Conservation (phyloP, 1,140 invertebrate species). For the Battus philenor region DNA sequence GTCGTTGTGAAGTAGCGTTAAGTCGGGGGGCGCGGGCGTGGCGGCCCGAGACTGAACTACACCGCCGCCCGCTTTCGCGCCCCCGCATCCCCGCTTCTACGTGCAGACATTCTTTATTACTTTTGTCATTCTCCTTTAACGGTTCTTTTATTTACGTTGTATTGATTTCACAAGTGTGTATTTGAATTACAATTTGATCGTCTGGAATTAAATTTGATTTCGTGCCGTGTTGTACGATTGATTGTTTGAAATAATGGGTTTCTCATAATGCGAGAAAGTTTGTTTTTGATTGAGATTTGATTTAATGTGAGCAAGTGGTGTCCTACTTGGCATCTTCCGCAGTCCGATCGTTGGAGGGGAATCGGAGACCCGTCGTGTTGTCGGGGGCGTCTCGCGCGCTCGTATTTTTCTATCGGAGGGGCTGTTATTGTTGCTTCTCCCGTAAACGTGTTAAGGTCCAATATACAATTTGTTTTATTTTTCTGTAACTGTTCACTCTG, state of each 20-base stretch:
- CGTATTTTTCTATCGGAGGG: conserved; percentile 28
- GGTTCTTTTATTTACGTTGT: conserved; percentile 58
- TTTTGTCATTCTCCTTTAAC: conserved; percentile 60
- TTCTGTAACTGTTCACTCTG: conserved; percentile 34
- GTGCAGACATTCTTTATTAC: conserved; percentile 50
- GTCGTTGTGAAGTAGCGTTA: conserved; percentile 65
- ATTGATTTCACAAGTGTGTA: conserved; percentile 62
- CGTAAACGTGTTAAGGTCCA: conserved; percentile 44
- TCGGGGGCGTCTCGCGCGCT: conserved; percentile 16
- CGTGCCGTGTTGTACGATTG: conserved; percentile 8
- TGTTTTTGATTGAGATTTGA: conserved; percentile 9
- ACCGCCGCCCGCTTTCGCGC: conserved; percentile 52
- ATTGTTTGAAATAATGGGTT: neutral
- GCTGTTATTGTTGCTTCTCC: conserved; percentile 53
- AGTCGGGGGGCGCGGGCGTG: conserved; percentile 49
- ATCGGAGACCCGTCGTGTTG: neutral
- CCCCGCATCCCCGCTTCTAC: conserved; percentile 34
- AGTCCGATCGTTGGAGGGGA: conserved; percentile 1
- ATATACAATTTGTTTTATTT: conserved; percentile 44
- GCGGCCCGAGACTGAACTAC: conserved; percentile 69
- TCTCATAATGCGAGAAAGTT: conserved; percentile 17
- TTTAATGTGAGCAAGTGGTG: conserved; percentile 1
- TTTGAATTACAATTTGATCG: too few species aligned
- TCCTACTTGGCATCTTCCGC: neutral
- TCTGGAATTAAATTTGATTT: conserved; percentile 46